phyloP scores from a whole-genome alignment of 2,113 vertebrate genomes.

The Uria aalge region DNA sequence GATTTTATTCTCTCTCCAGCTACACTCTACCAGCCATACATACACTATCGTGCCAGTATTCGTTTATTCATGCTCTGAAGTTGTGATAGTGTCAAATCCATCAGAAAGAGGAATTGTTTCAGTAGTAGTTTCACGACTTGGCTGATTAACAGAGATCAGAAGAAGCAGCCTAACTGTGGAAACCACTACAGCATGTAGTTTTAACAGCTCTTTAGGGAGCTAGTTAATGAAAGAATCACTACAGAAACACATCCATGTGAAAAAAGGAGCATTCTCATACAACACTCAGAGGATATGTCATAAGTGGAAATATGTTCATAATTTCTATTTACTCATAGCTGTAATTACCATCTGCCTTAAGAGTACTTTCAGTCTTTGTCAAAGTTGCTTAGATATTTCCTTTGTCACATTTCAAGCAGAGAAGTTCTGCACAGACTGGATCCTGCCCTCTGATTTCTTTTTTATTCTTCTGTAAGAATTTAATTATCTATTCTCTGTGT shows the following conservation, averaged over 20 bases:
- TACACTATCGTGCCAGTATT: background rate
- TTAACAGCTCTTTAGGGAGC: conserved; percentile 76
- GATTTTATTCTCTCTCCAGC: conserved; percentile 46
- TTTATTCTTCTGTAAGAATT: conserved; percentile 35
- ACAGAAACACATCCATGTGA: conserved; percentile 62
- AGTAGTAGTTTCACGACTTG: conserved; percentile 62
- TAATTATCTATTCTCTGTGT: conserved; percentile 55
- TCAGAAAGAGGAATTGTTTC: conserved; percentile 75
- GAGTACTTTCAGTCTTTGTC: conserved; percentile 49
- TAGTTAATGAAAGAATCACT: conserved; percentile 77
- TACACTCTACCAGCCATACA: background rate
- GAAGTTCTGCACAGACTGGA: conserved; percentile 28
- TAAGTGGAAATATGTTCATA: conserved; percentile 66
- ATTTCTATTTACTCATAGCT: conserved; percentile 72
- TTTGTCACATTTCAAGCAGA: conserved; percentile 36
- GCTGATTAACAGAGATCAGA: conserved; percentile 77
- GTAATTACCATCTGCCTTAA: conserved; percentile 69
- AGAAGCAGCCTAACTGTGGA: conserved; percentile 66
- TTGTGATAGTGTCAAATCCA: conserved; percentile 69
- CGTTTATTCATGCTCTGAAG: conserved; percentile 64
- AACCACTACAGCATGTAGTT: conserved; percentile 65
- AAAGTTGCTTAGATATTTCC: conserved; percentile 54
- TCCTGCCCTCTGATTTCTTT: conserved; percentile 35
- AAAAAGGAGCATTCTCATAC: conserved; percentile 54
- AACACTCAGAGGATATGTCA: conserved; percentile 58